A percentile compares a stretch with the other conserved stretches of the same genome.
phyloP scores from a whole-genome alignment of 2,797 vertebrate species.

The Vespertilio murinus region DNA sequence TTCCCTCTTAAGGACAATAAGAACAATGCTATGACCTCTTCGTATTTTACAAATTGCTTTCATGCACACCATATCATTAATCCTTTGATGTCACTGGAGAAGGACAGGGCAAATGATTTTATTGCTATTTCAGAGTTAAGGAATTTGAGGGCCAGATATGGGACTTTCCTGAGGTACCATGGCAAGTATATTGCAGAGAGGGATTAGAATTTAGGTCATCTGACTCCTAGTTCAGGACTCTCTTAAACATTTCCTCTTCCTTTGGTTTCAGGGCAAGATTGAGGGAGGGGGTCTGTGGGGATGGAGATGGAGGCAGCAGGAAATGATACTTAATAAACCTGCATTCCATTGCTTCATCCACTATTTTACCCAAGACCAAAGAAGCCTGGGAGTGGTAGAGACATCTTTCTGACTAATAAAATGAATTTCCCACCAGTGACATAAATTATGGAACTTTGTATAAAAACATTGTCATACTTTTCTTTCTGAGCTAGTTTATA shows the following conservation, averaged over 20 bases:
- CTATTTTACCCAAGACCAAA: not conserved
- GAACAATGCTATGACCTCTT: not conserved
- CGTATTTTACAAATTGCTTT: not conserved
- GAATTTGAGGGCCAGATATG: not conserved
- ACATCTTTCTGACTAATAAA: not conserved
- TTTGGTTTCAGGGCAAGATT: not conserved
- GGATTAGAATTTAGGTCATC: not conserved
- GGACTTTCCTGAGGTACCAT: not conserved
- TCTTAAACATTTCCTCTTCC: not conserved
- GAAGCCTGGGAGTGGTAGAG: not conserved
- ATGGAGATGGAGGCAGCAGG: not conserved
- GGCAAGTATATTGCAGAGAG: not conserved
- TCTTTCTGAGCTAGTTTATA: slow-evolving; percentile 29
- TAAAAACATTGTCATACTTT: not conserved
- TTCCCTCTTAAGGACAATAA: not conserved
- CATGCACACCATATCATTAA: not conserved
- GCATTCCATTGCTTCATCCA: not conserved
- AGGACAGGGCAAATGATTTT: not conserved
- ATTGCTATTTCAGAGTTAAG: not conserved
- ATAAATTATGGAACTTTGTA: not conserved
- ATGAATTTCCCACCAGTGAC: not conserved
- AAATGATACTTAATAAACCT: not conserved
- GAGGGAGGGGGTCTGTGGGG: not conserved
- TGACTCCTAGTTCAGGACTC: not conserved
- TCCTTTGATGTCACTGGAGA: not conserved